These are phyloP conservation scores for Oncorhynchus masou DNA, from an alignment of 2,113 vertebrate genomes.

Conservation along the genomic window DNA sequence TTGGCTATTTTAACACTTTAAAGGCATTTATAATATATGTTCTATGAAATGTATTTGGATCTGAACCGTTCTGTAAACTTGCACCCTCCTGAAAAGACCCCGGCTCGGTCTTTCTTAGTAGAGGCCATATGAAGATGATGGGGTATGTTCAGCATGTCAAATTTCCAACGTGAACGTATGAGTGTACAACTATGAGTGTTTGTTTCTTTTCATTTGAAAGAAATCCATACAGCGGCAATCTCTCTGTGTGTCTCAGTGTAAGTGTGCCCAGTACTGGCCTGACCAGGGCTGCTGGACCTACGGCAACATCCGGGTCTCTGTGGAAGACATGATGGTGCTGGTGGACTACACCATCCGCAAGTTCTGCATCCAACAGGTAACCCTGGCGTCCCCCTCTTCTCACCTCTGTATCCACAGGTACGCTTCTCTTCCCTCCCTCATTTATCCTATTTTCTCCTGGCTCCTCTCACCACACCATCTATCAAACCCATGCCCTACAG, in stretches of 20 bases:
- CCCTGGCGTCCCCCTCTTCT: background rate
- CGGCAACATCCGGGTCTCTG: constrained; percentile 94
- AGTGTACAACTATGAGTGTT: background rate
- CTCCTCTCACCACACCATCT: no score
- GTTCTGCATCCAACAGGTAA: constrained; percentile 98
- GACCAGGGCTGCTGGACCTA: constrained; percentile 99
- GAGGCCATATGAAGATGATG: no score
- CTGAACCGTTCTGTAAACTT: no score
- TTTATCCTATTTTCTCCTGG: background rate
- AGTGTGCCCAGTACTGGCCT: constrained; percentile 99
- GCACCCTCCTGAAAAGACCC: no score
- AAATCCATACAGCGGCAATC: background rate
- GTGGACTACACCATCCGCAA: constrained; percentile 98
- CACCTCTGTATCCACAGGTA: background rate
- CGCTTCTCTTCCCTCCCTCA: background rate
- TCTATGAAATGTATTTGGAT: no score
- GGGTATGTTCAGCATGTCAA: no score
- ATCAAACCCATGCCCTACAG: no score
- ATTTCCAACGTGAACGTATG: background rate
- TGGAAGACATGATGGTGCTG: constrained; percentile 92
- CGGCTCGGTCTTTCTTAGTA: no score
- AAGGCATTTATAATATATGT: no score
- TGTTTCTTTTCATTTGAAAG: background rate
- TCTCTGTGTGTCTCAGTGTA: constrained; percentile 77
- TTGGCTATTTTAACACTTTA: no score